Base-by-base conservation (phyloP, 2,888 invertebrate genomes). In the Neoascia interrupta region DNA sequence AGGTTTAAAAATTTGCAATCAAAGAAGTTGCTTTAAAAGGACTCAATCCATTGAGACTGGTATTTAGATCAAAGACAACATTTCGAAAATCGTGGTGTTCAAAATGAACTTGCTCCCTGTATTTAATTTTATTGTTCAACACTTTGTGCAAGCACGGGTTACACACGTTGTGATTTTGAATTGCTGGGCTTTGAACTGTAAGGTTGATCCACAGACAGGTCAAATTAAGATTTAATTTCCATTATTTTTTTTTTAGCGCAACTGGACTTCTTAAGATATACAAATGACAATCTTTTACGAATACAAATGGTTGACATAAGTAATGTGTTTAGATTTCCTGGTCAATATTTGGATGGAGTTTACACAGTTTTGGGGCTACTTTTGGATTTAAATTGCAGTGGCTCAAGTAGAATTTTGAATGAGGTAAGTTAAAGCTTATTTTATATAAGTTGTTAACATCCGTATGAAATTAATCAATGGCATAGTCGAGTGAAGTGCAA, bases 121-220 rank as follows among this genome's bases (percentile, higher is more conserved):
- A 10, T 84, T 83, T 11, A 83, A 82, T 47, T 83, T 87, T 4
- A 82, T 88, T 60, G 43, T 86, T 5, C 70, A 85, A 41, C 82
- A 87, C 82, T 85, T 86, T 63, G 28, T 85, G 26, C 76, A 84
- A 49, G 66, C 79, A 0, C 83, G 84, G 51, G 73, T 85, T 21
- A 56, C 53, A 8, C 82, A 82, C 81, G 72, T 85, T 1, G 75
- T 84, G 0, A 63, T 86, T 11, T 85, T 87, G 70, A 85, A 87
- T 63, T 88, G 88, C 41, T 87, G 87, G 86, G 54, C 79, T 47
- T 10, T 49, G 34, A 43, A 81, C 66, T 82, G 88, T 86, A 56
- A 76, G 76, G 43, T 8, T 16, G 15, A 11, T n/a, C 10, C 0
- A 16, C 11, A 5, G 1, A 15, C 2, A 8, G 6, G 5, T 8